phyloP scores from a whole-genome alignment of 2,797 vertebrate species.

The Urophycis tenuis region DNA sequence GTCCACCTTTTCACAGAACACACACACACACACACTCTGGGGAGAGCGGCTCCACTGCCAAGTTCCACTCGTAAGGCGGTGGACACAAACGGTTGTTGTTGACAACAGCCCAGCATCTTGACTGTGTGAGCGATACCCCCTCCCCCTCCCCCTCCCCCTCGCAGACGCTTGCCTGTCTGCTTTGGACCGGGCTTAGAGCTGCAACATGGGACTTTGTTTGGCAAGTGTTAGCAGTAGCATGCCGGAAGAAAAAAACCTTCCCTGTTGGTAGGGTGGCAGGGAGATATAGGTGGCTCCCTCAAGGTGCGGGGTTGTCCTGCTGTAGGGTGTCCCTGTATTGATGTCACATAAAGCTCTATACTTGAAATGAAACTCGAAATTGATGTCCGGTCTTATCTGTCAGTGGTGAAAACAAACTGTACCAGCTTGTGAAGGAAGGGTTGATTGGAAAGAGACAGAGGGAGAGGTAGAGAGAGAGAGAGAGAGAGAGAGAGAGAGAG shows the following conservation, averaged over 20 bases:
- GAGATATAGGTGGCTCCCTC: too few species aligned
- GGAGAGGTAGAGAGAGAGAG: too few species aligned
- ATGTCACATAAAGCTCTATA: too few species aligned
- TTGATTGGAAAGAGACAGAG: not conserved
- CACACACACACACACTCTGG: not conserved
- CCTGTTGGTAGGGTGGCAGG: not conserved
- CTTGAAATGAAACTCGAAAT: too few species aligned
- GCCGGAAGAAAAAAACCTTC: conserved; percentile 28
- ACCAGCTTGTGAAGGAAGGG: not conserved
- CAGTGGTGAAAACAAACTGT: not conserved
- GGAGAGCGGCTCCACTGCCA: not conserved
- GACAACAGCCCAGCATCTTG: conserved; percentile 28
- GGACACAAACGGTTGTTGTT: conserved; percentile 26
- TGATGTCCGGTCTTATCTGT: not conserved
- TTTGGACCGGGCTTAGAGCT: conserved; percentile 39
- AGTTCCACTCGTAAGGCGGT: not conserved
- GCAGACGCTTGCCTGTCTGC: conserved; percentile 38
- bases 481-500: not conserved
- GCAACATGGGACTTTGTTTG: conserved; percentile 48
- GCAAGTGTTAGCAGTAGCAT: conserved; percentile 41
- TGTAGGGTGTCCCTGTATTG: too few species aligned
- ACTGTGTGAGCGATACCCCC: conserved; percentile 47
- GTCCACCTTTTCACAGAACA: not conserved
- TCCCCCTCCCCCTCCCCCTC: too few species aligned
- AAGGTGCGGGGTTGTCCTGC: too few species aligned